A percentile compares a stretch with the other conserved stretches of the same genome.
Evolutionary conservation across 2,888 invertebrate species (phyloP).

Genomic region (Drosophila colorata): DNA sequence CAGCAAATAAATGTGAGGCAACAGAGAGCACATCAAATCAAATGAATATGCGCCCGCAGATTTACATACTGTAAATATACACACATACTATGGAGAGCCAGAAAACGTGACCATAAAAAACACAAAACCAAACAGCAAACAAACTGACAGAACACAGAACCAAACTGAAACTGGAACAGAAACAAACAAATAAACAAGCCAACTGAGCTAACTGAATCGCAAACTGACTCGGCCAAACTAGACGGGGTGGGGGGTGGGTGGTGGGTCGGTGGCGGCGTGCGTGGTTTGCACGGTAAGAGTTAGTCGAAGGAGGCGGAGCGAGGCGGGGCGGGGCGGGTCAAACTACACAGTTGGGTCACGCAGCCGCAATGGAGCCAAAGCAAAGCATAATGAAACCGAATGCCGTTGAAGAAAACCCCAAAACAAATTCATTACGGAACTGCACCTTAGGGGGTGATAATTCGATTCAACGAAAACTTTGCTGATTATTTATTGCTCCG

Average conservation of each 20-base stretch:
- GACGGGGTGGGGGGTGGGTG: not conserved
- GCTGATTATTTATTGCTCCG: slow-evolving; percentile 79
- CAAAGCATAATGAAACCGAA: slow-evolving; percentile 78
- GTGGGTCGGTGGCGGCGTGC: not conserved
- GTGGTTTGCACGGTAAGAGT: slow-evolving; percentile 15
- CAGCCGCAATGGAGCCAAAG: slow-evolving; percentile 66
- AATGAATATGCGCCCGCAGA: slow-evolving; percentile 65
- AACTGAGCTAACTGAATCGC: slow-evolving; percentile 66
- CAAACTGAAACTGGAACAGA: slow-evolving; percentile 9
- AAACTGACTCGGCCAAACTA: slow-evolving; percentile 55
- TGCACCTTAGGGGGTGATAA: slow-evolving; percentile 80
- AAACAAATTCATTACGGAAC: slow-evolving; percentile 81
- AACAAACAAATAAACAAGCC: slow-evolving; percentile 57
- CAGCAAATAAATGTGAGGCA: slow-evolving; percentile 63
- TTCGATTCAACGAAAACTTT: slow-evolving; percentile 81
- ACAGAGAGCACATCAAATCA: slow-evolving; percentile 57
- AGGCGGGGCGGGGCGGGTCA: not conserved
- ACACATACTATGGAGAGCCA: slow-evolving; percentile 12
- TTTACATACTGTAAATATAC: slow-evolving; percentile 45
- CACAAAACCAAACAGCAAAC: slow-evolving; percentile 54
- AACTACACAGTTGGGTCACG: slow-evolving; percentile 59
- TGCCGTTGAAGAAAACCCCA: slow-evolving; percentile 71
- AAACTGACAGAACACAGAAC: slow-evolving; percentile 26
- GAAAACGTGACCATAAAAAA: slow-evolving; percentile 37
- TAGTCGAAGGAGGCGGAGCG: too few relatives aligned